phyloP scores from a whole-genome alignment of 1,140 invertebrate species.

The Ericerus pela region DNA sequence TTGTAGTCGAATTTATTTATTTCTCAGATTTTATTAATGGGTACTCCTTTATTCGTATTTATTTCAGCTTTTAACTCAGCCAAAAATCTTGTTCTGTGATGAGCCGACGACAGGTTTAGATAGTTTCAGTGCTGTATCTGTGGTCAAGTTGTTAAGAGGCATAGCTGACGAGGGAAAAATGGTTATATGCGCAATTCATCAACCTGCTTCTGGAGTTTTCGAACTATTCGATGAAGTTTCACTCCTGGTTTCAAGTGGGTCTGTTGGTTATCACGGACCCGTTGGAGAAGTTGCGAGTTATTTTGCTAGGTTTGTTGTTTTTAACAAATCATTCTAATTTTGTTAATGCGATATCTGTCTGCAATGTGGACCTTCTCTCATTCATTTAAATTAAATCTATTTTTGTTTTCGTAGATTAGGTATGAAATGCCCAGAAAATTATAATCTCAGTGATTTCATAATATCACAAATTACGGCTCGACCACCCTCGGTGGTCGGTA shows the following conservation, averaged over 20 bases:
- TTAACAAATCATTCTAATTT: background rate
- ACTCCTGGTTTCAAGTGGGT: slow-evolving; percentile 52
- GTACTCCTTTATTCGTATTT: background rate
- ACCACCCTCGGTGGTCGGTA: background rate
- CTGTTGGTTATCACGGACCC: slow-evolving; percentile 60
- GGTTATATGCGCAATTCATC: slow-evolving; percentile 72
- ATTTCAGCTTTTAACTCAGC: slow-evolving; percentile 69
- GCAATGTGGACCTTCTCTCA: background rate
- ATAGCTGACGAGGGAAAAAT: slow-evolving; percentile 51
- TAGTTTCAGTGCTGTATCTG: slow-evolving; percentile 57
- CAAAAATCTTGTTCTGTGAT: slow-evolving; percentile 84
- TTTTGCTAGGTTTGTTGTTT: slow-evolving; percentile 37
- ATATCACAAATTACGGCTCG: background rate
- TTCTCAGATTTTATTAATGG: no score
- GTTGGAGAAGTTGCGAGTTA: slow-evolving; percentile 38
- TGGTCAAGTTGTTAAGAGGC: slow-evolving; percentile 49
- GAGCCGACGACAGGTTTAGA: slow-evolving; percentile 87
- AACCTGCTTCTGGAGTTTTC: slow-evolving; percentile 71
- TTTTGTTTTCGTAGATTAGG: background rate
- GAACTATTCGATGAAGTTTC: slow-evolving; percentile 65
- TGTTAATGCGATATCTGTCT: no score
- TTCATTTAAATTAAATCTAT: background rate
- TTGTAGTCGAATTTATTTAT: no score
- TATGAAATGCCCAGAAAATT: background rate
- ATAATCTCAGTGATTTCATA: background rate